phyloP scores from a whole-genome alignment of 1,140 invertebrate genomes.

The Drosophila varians region DNA sequence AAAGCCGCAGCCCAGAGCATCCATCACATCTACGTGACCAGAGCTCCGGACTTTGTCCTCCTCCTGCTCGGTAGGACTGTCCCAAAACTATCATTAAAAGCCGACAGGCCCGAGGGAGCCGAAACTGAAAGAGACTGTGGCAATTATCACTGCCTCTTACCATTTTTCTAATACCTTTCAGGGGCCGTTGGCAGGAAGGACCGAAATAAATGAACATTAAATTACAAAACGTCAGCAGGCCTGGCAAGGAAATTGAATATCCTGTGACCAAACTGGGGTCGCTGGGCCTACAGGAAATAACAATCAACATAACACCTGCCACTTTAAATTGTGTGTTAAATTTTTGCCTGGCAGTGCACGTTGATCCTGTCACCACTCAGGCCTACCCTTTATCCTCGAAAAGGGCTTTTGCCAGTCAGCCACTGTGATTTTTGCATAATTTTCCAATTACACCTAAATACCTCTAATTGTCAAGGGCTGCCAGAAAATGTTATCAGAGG shows the following conservation, averaged over 20 bases:
- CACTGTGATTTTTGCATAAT: conserved; percentile 68
- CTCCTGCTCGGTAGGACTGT: not conserved
- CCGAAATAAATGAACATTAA: conserved; percentile 49
- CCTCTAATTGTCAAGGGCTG: conserved; percentile 52
- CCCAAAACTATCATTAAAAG: conserved; percentile 48
- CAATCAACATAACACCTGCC: conserved; percentile 17
- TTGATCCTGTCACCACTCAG: not conserved
- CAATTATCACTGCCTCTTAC: conserved; percentile 44
- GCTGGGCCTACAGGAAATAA: conserved; percentile 1
- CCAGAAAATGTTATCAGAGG: conserved; percentile 46
- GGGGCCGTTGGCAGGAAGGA: conserved; percentile 18
- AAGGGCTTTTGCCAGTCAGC: conserved; percentile 4
- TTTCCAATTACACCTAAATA: conserved; percentile 67
- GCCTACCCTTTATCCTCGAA: conserved; percentile 12
- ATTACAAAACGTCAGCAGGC: conserved; percentile 36
- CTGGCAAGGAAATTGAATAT: conserved; percentile 65
- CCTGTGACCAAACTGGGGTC: conserved; percentile 25
- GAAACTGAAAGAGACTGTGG: conserved; percentile 23
- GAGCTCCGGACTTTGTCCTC: not conserved
- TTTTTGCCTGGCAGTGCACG: not conserved
- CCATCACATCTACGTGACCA: conserved; percentile 66
- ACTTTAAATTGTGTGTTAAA: not conserved
- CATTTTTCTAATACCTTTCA: conserved; percentile 10
- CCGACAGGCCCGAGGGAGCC: conserved; percentile 24
- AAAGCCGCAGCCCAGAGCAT: conserved; percentile 26